Evolutionary conservation across 35 echinoderm and acorn worm species (phyloP).

Genomic region (Patiria miniata): DNA sequence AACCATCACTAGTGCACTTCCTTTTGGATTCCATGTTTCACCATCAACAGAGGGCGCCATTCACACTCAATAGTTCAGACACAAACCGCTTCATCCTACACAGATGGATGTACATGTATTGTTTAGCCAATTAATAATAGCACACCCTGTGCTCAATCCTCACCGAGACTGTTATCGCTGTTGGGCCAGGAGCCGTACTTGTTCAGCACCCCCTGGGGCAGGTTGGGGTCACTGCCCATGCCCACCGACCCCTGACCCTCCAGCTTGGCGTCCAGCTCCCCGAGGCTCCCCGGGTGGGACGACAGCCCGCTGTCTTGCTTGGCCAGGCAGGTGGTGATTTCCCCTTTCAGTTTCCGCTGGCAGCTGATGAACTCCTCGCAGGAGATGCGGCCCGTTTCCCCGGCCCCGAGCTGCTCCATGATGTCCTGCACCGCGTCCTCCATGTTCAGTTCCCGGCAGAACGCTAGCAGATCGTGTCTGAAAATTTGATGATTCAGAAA

Average conservation of each 20-base stretch:
- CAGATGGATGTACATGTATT: too few relatives aligned
- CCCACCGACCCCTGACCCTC: conserved; percentile 33
- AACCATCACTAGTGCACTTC: too few relatives aligned
- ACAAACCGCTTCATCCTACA: too few relatives aligned
- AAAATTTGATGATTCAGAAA: neutral
- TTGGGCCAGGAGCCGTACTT: conserved; percentile 72
- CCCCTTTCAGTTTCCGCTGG: conserved; percentile 54
- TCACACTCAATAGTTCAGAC: too few relatives aligned
- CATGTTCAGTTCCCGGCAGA: conserved; percentile 80
- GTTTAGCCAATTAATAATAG: too few relatives aligned
- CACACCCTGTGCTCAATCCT: neutral
- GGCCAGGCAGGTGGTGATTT: conserved; percentile 50
- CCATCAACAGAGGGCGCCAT: too few relatives aligned
- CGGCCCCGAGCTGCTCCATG: conserved; percentile 72
- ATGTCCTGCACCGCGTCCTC: conserved; percentile 60
- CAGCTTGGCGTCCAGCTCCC: conserved; percentile 23
- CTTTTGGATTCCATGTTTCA: too few relatives aligned
- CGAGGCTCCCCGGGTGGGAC: conserved; percentile 4
- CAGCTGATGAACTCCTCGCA: conserved; percentile 63
- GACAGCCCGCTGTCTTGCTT: neutral
- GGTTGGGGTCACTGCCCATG: conserved; percentile 58
- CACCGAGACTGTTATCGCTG: conserved; percentile 70
- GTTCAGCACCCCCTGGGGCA: conserved; percentile 23
- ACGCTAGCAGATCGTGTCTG: conserved; percentile 71
- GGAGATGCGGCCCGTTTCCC: conserved; percentile 60